Evolutionary conservation across 2,797 vertebrate species (phyloP).

Genomic region (Austrolebias charrua): DNA sequence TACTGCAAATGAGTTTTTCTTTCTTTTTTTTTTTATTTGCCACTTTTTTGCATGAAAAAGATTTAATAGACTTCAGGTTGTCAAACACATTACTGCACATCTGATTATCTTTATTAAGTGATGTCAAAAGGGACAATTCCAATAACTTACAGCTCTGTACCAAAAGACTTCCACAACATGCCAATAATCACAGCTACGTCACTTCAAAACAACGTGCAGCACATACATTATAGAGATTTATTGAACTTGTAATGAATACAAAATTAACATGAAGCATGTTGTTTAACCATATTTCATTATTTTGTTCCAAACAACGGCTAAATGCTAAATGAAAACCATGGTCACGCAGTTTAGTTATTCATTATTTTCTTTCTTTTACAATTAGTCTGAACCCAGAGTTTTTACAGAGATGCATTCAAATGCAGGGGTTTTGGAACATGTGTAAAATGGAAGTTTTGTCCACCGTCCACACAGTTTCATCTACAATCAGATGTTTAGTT

Average conservation of each 20-base stretch:
- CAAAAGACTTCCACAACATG: not conserved
- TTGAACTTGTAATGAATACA: too few relatives aligned
- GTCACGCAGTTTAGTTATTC: not conserved
- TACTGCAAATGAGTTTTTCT: too few relatives aligned
- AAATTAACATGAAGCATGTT: too few relatives aligned
- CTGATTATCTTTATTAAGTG: conserved; percentile 1
- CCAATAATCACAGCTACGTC: too few relatives aligned
- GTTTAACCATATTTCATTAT: conserved; percentile 7
- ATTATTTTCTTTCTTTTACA: not conserved
- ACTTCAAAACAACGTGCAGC: too few relatives aligned
- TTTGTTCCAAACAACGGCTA: conserved; percentile 8
- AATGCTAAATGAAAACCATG: not conserved
- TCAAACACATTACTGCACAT: not conserved
- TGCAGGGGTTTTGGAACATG: not conserved
- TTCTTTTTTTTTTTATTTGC: too few relatives aligned
- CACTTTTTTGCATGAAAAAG: too few relatives aligned
- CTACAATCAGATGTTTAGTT: too few relatives aligned
- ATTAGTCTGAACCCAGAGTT: not conserved
- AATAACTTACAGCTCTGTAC: not conserved
- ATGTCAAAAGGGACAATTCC: not conserved
- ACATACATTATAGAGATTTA: too few relatives aligned
- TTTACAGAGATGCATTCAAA: not conserved
- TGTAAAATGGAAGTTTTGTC: too few relatives aligned
- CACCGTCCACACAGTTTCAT: too few relatives aligned
- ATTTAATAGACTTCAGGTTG: not conserved